Evolutionary conservation across 1,140 invertebrate species (phyloP), one percentile per base, ranked within the genome.

Genomic region (Drosophila sucinea): DNA sequence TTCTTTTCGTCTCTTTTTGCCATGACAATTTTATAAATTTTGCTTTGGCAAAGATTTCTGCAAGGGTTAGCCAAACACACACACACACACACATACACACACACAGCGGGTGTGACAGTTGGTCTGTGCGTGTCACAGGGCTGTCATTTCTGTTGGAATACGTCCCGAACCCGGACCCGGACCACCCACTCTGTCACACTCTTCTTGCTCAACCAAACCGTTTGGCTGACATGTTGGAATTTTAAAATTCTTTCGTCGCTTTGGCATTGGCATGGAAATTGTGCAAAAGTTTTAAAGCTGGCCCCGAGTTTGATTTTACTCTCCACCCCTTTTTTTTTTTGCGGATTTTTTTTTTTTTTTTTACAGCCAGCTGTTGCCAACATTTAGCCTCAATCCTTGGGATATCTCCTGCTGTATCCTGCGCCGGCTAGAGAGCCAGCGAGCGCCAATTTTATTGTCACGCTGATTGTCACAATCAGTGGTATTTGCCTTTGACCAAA

Each of bases 381-480:
- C 79, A 67, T 67, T 79, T 81, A 75, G 68, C 70, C 40, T 62
- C 62, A 68, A 69, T 82, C 61, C 55, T 40, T 44, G 33, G 30
- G 27, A 64, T 11, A 41, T 41, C 41, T 33, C 58, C 51, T 51
- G 47, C 30, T 41, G 58, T 51, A 62, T 72, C 60, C 40, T 25
- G 41, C 67, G 58, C 68, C 72, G 73, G 75, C 47, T 51, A 51
- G 44, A 51, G 44, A 10, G 35, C 35, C 44, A 51, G 44, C 44
- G 44, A 51, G 67, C 79, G 72, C 79, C 83, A 86, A 83, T 86
- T 86, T 86, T 77, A 79, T 79, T 77, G 79, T 73, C 83, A 83
- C 79, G 79, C 83, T 87, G 83, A 86, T 86, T 86, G 83, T 87
- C 83, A 83, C 83, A 86, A 86, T 86, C 83, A 86, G 83, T 77